Evolutionary conservation across 2,113 vertebrate genomes (phyloP), one percentile per base, ranked within the genome.

Genomic region (Ictalurus punctatus): DNA sequence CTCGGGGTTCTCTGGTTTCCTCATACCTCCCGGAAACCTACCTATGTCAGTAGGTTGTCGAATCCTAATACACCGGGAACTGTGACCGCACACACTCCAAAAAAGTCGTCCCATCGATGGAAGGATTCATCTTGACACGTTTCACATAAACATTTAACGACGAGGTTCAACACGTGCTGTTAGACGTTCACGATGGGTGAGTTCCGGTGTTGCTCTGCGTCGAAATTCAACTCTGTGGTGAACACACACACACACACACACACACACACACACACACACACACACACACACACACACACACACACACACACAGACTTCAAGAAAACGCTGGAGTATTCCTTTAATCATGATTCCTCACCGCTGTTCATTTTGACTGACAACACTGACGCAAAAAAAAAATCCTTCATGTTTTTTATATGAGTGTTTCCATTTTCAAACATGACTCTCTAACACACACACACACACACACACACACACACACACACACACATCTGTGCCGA

Each of bases 401-500:
- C 9, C 2, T 25, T 48, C 37, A 76, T 76, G 71, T n/a, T n/a
- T 37, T 76, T 48, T 44, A 76, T 48, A 13, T 9, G 9, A 23
- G 73, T 76, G 73, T 78, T 78, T 48, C 40, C 23, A 25, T 48
- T 48, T 25, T 76, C 7, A 48, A 48, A 48, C 48, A 48, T 48
- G 48, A 12, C 40, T 48, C 74, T 25, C 21, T 25, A 25, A 10
- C 73, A 25, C 37, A 44, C 37, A 44, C 34, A 34, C 34, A n/a
- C 37, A 76, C 73, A 44, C 73, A 76, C 73, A 76, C 73, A 76
- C 73, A 78, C 74, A 48, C 73, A 76, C 34, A 34, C 78, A 78
- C 25, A 90, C 90, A 89, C 40, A 88, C 61, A 84, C 78, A 88
- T 79, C 76, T 86, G 86, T 83, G 82, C 59, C 84, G 85, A 80